Base-by-base conservation (phyloP, 92 coral and sea anemone genomes). In the Palythoa caribaeorum region DNA sequence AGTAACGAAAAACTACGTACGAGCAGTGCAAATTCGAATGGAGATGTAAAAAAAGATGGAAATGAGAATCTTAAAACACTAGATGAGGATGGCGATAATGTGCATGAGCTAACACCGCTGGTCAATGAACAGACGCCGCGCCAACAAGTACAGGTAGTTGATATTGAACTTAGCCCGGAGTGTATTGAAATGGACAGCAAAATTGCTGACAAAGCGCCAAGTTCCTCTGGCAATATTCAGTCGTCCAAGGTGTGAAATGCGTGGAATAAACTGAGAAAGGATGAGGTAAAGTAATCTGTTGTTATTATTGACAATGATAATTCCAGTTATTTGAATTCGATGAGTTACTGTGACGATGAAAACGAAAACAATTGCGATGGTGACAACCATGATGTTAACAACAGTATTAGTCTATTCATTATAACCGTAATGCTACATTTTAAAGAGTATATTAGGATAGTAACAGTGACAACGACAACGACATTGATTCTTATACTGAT, bases 1-100 rank as follows among this genome's bases (percentile, higher is more conserved):
- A 70, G 63, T 65, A 70, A 40, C 65, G 86, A 81, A 28, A 81
- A 65, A 11, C 9, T 79, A 17, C 50, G 53, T 10, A 39, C 55
- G 73, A 59, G 55, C 44, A 40, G 38, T 60, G 93, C 87, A 21
- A 90, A 87, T 69, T 2, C 62, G 36, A 91, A 91, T 69, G 93
- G 91, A 77, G 86, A 91, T 52, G 16, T 88, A 38, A 91, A 77
- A 53, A 55, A 84, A 50, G 92, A 89, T 54, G 78, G 80, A 20
- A 76, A 59, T 71, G 86, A 91, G 54, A 80, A 83, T 68, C 60
- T 40, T 44, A 65, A 81, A 44, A 81, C 16, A 12, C 3, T 14
- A 4, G 76, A 81, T 17, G n/a, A 17, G 62, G 59, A 47, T 13
- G 76, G 66, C 13, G 76, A 66, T 69, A 65, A 28, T 15, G 73